Evolutionary conservation across 2,888 invertebrate genomes (phyloP), one percentile per base, ranked within the genome.

Genomic region (Spodoptera picta): DNA sequence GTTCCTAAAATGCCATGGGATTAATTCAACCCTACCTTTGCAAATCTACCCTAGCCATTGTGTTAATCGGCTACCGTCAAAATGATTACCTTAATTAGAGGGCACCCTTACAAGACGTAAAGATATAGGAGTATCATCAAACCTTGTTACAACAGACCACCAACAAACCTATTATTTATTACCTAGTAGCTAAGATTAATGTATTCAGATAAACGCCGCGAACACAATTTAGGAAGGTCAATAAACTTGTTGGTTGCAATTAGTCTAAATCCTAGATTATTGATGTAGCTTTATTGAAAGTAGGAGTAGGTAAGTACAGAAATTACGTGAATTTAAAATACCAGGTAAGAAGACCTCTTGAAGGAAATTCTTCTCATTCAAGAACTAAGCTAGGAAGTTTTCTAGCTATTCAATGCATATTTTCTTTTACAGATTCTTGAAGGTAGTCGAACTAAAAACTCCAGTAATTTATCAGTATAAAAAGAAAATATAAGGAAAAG

Each of bases 31-130:
- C 55, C 56, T 51, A 27, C 43, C 63, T 48, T 31, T 41, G 10
- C 7, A 45, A 49, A 23, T 10, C 14, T 46, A 11, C 36, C 48
- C 46, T 44, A 6, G 42, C 56, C 19, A 51, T 58, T 62, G 54
- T 65, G 54, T 45, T 46, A 19, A 48, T 19, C 27, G 49, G n/a
- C 44, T 53, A 54, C 52, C 60, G 47, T 58, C 60, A 59, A 71
- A 71, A 64, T 75, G 41, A 71, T 71, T 52, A 70, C 55, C 31
- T 71, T 63, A 70, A 75, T 75, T 75, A 71, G 45, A 31, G 42
- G 24, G 46, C 43, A 31, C 43, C 65, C 71, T 47, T 44, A 47
- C 27, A 71, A 64, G 65, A 71, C 47, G 31, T 41, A 64, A 50
- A 59, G 56, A 41, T 36, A 56, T 71, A 56, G 47, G 47, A 53